Evolutionary conservation across 2,888 invertebrate genomes (phyloP).

Genomic region (Geotrupes spiniger): DNA sequence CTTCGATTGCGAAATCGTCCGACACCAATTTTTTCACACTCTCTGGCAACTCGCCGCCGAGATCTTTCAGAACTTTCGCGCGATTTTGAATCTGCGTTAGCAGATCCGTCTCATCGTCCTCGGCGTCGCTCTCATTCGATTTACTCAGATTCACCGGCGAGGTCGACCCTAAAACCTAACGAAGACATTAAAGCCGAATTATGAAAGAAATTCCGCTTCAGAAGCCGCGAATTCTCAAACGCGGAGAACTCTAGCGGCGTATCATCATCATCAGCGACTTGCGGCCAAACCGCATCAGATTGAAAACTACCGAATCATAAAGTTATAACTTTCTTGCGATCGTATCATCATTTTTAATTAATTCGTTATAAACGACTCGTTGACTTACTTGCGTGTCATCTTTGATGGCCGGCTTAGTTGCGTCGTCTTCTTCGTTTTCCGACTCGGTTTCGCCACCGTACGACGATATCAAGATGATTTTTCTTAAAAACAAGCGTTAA

Average conservation of each 20-base stretch:
- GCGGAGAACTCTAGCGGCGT: constrained; percentile 46
- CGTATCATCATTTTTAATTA: constrained; percentile 16
- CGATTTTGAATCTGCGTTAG: constrained; percentile 48
- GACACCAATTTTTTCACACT: constrained; percentile 40
- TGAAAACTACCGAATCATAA: constrained; percentile 45
- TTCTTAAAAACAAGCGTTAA: constrained; percentile 43
- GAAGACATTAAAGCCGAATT: background rate
- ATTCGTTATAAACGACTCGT: background rate
- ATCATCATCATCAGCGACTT: constrained; percentile 41
- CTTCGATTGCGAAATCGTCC: constrained; percentile 21
- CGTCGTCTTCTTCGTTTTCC: constrained; percentile 48
- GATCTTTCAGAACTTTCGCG: constrained; percentile 48
- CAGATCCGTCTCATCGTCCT: constrained; percentile 45
- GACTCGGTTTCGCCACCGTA: constrained; percentile 54
- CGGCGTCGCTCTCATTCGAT: background rate
- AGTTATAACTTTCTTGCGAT: constrained; percentile 7
- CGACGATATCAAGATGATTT: constrained; percentile 59
- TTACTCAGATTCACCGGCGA: too few relatives aligned
- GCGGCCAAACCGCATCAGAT: constrained; percentile 41
- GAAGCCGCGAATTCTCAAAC: constrained; percentile 45
- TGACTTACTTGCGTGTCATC: constrained; percentile 7
- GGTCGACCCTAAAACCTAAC: too few relatives aligned
- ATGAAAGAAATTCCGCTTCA: constrained; percentile 33
- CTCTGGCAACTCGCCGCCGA: constrained; percentile 46
- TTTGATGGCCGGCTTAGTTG: background rate